Conservation (phyloP, 1,140 invertebrate genomes). For the Ceratina australensis region DNA sequence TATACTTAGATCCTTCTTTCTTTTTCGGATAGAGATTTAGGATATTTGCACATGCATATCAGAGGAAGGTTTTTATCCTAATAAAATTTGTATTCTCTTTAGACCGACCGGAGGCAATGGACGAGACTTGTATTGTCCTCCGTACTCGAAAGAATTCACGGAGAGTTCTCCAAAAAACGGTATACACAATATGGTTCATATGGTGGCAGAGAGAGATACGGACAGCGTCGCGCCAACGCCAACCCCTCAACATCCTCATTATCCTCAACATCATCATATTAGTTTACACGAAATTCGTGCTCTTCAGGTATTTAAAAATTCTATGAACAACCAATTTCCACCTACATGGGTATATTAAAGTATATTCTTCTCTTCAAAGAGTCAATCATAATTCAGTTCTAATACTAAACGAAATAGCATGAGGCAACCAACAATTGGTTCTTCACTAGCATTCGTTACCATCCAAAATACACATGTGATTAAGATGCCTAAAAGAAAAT, state of each 20-base stretch:
- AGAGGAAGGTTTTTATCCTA: not conserved
- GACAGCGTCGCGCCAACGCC: slow-evolving; percentile 77
- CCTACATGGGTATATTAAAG: not conserved
- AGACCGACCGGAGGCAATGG: slow-evolving; percentile 72
- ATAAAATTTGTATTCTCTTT: slow-evolving; percentile 38
- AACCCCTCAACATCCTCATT: slow-evolving; percentile 76
- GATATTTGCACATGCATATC: not conserved
- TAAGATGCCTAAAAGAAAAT: not conserved
- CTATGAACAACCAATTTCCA: not conserved
- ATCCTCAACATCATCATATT: slow-evolving; percentile 80
- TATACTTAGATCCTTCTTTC: no score
- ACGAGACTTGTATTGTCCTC: slow-evolving; percentile 75
- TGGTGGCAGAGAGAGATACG: slow-evolving; percentile 82
- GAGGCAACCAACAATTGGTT: not conserved
- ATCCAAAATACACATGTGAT: not conserved
- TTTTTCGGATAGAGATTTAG: no score
- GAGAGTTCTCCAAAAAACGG: slow-evolving; percentile 70
- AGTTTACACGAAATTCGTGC: slow-evolving; percentile 83
- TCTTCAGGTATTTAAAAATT: slow-evolving; percentile 80
- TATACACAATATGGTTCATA: slow-evolving; percentile 79
- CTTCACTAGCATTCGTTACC: not conserved
- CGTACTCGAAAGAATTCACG: slow-evolving; percentile 74
- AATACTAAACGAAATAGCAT: not conserved
- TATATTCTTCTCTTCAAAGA: not conserved
- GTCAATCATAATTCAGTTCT: not conserved